These are phyloP conservation scores for Melinaea marsaeus DNA, from an alignment of 2,888 invertebrate genomes.

Conservation along the genomic window DNA sequence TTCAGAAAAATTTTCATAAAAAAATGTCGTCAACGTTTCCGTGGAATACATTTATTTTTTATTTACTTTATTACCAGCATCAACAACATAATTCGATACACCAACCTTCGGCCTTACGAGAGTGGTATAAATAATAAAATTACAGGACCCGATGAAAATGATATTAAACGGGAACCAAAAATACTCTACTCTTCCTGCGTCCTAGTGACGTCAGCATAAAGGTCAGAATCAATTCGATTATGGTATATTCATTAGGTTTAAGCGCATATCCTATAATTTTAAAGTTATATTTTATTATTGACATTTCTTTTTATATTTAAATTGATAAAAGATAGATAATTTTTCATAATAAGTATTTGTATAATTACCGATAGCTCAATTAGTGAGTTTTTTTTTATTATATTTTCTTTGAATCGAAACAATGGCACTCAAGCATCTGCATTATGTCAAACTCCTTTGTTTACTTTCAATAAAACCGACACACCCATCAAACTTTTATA, in stretches of 20 bases:
- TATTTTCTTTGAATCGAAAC: slow-evolving; percentile 11
- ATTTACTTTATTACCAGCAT: too few species aligned
- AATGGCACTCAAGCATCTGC: slow-evolving; percentile 3
- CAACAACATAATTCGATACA: slow-evolving; percentile 4
- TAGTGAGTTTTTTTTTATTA: slow-evolving; percentile 2
- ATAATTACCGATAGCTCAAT: too few species aligned
- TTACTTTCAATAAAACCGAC: too few species aligned
- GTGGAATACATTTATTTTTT: too few species aligned
- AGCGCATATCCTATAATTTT: too few species aligned
- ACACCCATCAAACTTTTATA: too few species aligned
- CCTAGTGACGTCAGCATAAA: slow-evolving; percentile 37
- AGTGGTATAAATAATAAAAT: slow-evolving; percentile 22
- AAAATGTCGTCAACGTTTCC: too few species aligned
- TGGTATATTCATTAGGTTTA: slow-evolving; percentile 23
- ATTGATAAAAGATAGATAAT: too few species aligned
- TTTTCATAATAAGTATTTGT: too few species aligned
- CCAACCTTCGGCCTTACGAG: slow-evolving; percentile 13
- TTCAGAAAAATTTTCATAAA: too few species aligned
- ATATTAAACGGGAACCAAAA: slow-evolving; percentile 27
- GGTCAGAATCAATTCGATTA: slow-evolving; percentile 32
- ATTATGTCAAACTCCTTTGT: slow-evolving; percentile 6
- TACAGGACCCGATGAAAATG: slow-evolving; percentile 18
- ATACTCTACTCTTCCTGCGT: slow-evolving; percentile 32
- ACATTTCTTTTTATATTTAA: too few species aligned
- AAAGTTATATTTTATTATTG: too few species aligned